phyloP scores from a whole-genome alignment of 1,140 invertebrate genomes.

The Drosophila guanche region DNA sequence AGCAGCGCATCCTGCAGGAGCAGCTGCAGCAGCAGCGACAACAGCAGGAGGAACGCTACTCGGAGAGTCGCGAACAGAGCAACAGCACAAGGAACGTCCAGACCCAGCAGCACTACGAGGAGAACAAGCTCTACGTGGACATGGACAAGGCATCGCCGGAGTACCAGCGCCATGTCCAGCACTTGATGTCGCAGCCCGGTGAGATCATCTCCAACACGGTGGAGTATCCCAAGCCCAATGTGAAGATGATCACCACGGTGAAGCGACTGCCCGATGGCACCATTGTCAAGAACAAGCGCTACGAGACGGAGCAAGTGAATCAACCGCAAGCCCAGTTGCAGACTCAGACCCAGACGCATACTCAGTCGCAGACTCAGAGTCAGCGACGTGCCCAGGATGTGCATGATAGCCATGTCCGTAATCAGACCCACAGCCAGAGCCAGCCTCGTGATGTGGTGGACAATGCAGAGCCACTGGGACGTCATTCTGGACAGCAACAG shows the following conservation, averaged over 20 bases:
- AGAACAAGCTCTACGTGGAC: constrained; percentile 80
- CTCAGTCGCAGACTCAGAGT: constrained; percentile 30
- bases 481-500: background rate
- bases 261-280: constrained; percentile 87
- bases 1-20: constrained; percentile 37
- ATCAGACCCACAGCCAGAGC: constrained; percentile 26
- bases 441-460: constrained; percentile 60
- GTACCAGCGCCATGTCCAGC: constrained; percentile 77
- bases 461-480: constrained; percentile 46
- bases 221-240: constrained; percentile 86
- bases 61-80: constrained; percentile 67
- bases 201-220: constrained; percentile 85
- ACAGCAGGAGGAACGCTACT: constrained; percentile 59
- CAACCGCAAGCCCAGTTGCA: constrained; percentile 19
- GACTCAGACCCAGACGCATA: constrained; percentile 12
- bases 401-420: constrained; percentile 17
- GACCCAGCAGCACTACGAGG: constrained; percentile 71
- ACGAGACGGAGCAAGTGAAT: constrained; percentile 84
- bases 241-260: constrained; percentile 87
- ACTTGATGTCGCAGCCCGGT: constrained; percentile 77
- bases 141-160: constrained; percentile 81
- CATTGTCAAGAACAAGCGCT: constrained; percentile 86
- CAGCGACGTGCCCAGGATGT: constrained; percentile 3
- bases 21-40: constrained; percentile 36
- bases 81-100: constrained; percentile 71